Evolutionary conservation across 2,113 vertebrate species (phyloP), one percentile per base, ranked within the genome.

Genomic region (Xenus cinereus): DNA sequence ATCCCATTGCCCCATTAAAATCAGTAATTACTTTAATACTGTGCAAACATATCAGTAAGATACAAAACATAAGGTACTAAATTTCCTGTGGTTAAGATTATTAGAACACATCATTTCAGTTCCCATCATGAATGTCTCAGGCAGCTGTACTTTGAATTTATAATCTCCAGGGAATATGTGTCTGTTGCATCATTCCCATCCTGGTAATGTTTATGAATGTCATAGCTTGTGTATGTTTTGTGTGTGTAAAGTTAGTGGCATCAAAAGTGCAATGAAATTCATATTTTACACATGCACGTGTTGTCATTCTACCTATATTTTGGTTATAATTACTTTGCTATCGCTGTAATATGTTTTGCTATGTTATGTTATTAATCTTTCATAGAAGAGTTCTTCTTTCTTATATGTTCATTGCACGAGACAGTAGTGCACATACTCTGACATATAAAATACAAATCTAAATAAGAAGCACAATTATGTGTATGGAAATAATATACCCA

Each of bases 81-180:
- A 84, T 82, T 91, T 95, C n/a, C 66, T 67, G 39, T 92, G 76
- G 46, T 85, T 80, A 87, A 87, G 62, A 51, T 83, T 85, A 87
- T 74, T 84, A 83, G 56, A 82, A 89, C 43, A 88, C 14, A n/a
- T 89, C 4, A 81, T 76, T 96, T 95, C 18, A 35, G 20, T 59
- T 93, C 37, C 53, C 81, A 51, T 76, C 60, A 72, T 73, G 24
- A 71, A 24, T 91, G 54, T 68, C 35, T 78, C 35, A 69, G 11
- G 15, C 53, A 92, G 30, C 59, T 90, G 69, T 57, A 85, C 32
- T 89, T 91, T 67, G 50, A 91, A 67, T 87, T 86, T 86, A 32
- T 79, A 78, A 84, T 83, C 17, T n/a, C 0, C 1, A 37, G 33
- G 37, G 18, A 86, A 19, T 71, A 17, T 50, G 13, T n/a, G 9